Evolutionary conservation across 2,113 vertebrate genomes (phyloP), one percentile per base, ranked within the genome.

Genomic region (Bubalus kerabau): DNA sequence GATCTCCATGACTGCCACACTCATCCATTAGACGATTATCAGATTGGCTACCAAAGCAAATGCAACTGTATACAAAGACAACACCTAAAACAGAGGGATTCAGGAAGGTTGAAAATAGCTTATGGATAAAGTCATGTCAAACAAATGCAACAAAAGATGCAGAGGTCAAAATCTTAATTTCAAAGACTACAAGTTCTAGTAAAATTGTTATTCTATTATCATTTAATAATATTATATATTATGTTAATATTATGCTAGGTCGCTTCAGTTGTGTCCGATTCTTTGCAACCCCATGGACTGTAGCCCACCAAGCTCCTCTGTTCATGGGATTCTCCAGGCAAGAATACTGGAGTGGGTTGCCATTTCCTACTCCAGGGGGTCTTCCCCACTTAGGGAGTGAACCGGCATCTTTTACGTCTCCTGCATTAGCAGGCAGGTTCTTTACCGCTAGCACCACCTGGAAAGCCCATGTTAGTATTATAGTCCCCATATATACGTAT

Each of bases 391-490:
- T 23, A 71, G 19, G 67, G 67, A 71, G 11, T 40, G n/a, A 71
- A 71, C 67, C 0, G 1, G 67, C 10, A 23, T 12, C 19, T 40
- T 71, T 12, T 71, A 40, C 5, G 0, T 6, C n/a, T 71, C n/a
- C n/a, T 71, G n/a, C 67, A 23, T 23, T 23, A 19, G 67, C n/a
- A 71, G 64, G n/a, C n/a, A 71, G n/a, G 9, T 21, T 71, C n/a
- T 71, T 36, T 36, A 71, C 64, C 64, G 23, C 64, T 71, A 36
- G 19, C 67, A 71, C 19, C 67, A 71, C n/a, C n/a, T 71, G 67
- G 67, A 19, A 40, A 40, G 67, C 10, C n/a, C 67, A 40, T 40
- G 10, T 71, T 81, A n/a, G 48, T 52, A 52, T 81, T 74, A 16
- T 71, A 81, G 48, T 71, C 36, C 9, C 21, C 23, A 13, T 43